phyloP scores from a whole-genome alignment of 2,797 vertebrate species.

The Danio tinwini region DNA sequence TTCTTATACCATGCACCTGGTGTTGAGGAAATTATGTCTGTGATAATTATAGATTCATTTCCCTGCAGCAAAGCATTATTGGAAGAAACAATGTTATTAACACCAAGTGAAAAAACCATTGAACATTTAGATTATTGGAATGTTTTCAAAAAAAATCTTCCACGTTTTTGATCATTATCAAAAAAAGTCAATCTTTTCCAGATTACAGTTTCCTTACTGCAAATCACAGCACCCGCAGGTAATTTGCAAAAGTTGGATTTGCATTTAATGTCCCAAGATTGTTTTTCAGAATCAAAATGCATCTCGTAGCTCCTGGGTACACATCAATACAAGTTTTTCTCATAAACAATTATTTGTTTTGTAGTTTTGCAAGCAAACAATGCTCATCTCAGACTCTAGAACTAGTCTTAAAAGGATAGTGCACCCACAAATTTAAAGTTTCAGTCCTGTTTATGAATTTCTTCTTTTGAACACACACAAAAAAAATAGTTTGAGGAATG shows the following conservation, averaged over 20 bases:
- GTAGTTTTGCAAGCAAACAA: constrained; percentile 3
- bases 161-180: not conserved
- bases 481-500: too few relatives aligned
- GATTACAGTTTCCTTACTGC: constrained; percentile 19
- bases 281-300: constrained; percentile 17
- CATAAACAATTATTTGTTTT: constrained; percentile 23
- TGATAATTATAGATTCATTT: constrained; percentile 33
- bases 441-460: too few relatives aligned
- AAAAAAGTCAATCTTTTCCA: constrained; percentile 8
- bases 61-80: constrained; percentile 28
- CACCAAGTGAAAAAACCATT: constrained; percentile 22
- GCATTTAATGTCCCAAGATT: constrained; percentile 14
- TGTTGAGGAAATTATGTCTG: constrained; percentile 34
- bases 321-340: constrained; percentile 24
- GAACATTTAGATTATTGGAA: not conserved
- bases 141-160: constrained; percentile 10
- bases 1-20: constrained; percentile 23
- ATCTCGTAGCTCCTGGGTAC: constrained; percentile 13
- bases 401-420: not conserved
- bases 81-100: constrained; percentile 30
- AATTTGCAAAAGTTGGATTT: not conserved
- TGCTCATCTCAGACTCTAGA: not conserved
- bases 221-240: not conserved
- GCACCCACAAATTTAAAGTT: not conserved
- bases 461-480: too few relatives aligned